phyloP scores from a whole-genome alignment of 2,797 vertebrate genomes.

The Kryptopterus vitreolus region DNA sequence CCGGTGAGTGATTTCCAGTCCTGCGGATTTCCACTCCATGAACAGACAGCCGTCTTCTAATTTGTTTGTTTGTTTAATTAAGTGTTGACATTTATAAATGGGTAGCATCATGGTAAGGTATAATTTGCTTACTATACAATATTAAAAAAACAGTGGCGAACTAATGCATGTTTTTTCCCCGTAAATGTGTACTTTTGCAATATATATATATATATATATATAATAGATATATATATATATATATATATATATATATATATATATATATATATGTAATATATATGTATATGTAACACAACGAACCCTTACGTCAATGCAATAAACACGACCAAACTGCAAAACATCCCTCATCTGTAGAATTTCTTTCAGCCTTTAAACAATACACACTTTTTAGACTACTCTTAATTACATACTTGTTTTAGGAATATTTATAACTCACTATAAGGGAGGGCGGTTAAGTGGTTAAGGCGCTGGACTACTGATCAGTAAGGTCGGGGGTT shows the following conservation, averaged over 20 bases:
- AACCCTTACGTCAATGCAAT: background rate
- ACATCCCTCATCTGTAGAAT: background rate
- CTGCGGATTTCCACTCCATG: constrained; percentile 17
- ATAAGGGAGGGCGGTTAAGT: too few relatives aligned
- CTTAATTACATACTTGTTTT: background rate
- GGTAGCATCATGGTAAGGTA: background rate
- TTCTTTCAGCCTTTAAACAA: background rate
- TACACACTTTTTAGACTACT: background rate
- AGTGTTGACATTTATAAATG: background rate
- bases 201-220: too few relatives aligned
- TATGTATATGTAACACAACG: background rate
- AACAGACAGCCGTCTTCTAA: background rate
- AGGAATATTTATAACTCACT: background rate
- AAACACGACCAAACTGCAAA: constrained; percentile 6
- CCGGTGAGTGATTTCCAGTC: constrained; percentile 76
- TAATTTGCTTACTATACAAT: too few relatives aligned
- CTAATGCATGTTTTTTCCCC: too few relatives aligned
- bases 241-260: too few relatives aligned
- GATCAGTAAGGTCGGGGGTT: too few relatives aligned
- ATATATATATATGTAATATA: too few relatives aligned
- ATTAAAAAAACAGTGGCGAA: background rate
- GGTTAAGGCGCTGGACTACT: too few relatives aligned
- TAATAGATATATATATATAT: too few relatives aligned
- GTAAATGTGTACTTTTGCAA: too few relatives aligned
- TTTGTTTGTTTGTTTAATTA: background rate